phyloP scores from a whole-genome alignment of 1,140 invertebrate species.

The Tribolium madens region DNA sequence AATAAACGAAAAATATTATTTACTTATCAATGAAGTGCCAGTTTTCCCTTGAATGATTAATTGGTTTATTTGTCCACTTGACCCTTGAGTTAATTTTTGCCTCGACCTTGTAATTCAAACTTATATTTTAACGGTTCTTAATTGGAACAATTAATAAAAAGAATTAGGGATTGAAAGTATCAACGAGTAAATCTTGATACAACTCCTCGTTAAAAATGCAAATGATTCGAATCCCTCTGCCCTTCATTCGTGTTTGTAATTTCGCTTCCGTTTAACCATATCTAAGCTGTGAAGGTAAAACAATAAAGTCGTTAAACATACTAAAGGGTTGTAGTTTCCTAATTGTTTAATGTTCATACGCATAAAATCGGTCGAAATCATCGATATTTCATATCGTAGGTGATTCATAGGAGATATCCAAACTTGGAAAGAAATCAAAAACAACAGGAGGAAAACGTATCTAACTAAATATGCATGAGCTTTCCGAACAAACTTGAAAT shows the following conservation, averaged over 20 bases:
- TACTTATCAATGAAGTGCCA: neutral
- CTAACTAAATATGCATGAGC: constrained; percentile 36
- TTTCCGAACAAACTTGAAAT: constrained; percentile 35
- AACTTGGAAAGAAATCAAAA: neutral
- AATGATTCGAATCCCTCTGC: neutral
- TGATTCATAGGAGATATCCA: neutral
- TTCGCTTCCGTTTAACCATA: constrained; percentile 17
- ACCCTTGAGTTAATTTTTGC: constrained; percentile 5
- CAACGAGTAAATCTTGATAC: neutral
- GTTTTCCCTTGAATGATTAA: constrained; percentile 7
- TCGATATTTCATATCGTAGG: neutral
- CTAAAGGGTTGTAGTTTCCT: neutral
- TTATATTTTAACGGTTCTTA: too few relatives aligned
- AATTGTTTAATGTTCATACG: constrained; percentile 10
- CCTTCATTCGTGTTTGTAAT: constrained; percentile 4
- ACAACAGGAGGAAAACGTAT: neutral
- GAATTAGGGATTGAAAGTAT: too few relatives aligned
- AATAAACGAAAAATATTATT: too few relatives aligned
- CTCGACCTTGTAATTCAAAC: neutral
- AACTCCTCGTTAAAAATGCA: neutral
- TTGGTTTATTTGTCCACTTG: constrained; percentile 26
- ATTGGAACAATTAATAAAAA: neutral
- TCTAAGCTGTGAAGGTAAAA: constrained; percentile 8
- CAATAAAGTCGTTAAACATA: constrained; percentile 23
- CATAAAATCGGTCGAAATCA: neutral